phyloP scores from a whole-genome alignment of 1,140 invertebrate species.

The Drosophila suzukii region DNA sequence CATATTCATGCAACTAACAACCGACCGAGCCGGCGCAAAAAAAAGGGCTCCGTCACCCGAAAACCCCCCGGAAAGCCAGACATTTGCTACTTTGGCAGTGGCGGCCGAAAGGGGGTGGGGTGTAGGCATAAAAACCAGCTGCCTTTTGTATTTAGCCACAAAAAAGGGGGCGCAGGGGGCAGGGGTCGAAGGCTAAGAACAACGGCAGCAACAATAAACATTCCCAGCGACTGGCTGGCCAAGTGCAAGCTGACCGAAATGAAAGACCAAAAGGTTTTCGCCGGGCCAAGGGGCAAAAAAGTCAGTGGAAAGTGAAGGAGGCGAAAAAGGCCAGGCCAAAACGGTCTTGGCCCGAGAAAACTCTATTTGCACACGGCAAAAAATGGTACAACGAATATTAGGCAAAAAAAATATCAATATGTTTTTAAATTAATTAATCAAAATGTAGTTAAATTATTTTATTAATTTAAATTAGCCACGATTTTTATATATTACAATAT shows the following conservation, averaged over 20 bases:
- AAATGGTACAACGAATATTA: neutral
- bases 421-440: no score
- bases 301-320: constrained; percentile 25
- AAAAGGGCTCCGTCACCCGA: constrained; percentile 2
- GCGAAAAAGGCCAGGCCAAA: constrained; percentile 21
- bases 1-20: constrained; percentile 83
- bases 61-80: constrained; percentile 33
- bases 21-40: constrained; percentile 41
- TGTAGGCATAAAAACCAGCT: constrained; percentile 72
- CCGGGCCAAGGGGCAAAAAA: constrained; percentile 56
- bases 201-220: constrained; percentile 50
- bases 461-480: no score
- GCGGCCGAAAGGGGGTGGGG: neutral
- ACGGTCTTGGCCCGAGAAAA: constrained; percentile 4
- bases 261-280: constrained; percentile 69
- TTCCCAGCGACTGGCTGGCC: constrained; percentile 27
- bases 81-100: constrained; percentile 24
- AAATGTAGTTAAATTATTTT: no score
- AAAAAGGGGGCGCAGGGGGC: constrained; percentile 31
- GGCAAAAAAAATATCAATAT: neutral
- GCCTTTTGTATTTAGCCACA: constrained; percentile 81
- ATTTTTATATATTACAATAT: no score
- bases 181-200: neutral
- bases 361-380: constrained; percentile 14
- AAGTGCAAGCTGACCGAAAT: constrained; percentile 80